Evolutionary conservation across 2,113 vertebrate genomes (phyloP).

Genomic region (Brachionichthys hirsutus): DNA sequence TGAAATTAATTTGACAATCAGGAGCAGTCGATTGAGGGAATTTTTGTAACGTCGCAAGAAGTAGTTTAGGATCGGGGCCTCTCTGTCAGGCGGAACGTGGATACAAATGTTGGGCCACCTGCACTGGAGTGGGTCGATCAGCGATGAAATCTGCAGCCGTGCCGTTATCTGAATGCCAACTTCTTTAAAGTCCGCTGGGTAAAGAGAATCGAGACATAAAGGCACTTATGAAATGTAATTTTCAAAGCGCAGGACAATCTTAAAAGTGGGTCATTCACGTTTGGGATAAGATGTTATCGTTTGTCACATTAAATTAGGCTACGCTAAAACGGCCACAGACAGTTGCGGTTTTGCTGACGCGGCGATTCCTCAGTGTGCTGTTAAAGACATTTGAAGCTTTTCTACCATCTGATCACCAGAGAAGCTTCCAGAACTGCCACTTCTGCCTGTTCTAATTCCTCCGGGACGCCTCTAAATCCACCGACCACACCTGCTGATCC

Average conservation of each 20-base stretch:
- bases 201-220: conserved; percentile 39
- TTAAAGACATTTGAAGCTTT: conserved; percentile 21
- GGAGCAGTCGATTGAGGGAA: no score
- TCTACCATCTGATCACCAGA: not conserved
- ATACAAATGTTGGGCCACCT: conserved; percentile 47
- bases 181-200: conserved; percentile 51
- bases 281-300: conserved; percentile 60
- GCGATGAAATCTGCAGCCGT: conserved; percentile 45
- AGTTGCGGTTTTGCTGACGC: conserved; percentile 54
- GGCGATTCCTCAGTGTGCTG: conserved; percentile 30
- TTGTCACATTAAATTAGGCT: conserved; percentile 60
- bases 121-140: conserved; percentile 29
- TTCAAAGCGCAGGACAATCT: conserved; percentile 53
- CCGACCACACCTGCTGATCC: conserved; percentile 74
- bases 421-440: not conserved
- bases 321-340: conserved; percentile 32
- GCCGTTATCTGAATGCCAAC: conserved; percentile 46
- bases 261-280: conserved; percentile 56
- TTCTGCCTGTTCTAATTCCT: not conserved
- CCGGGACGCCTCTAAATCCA: conserved; percentile 21
- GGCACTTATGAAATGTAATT: conserved; percentile 50
- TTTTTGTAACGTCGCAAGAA: no score
- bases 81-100: conserved; percentile 12
- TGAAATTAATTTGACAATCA: no score
- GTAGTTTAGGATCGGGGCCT: not conserved